These are phyloP conservation scores for Candidula unifasciata DNA, from an alignment of 2,888 invertebrate genomes.

Conservation along the genomic window DNA sequence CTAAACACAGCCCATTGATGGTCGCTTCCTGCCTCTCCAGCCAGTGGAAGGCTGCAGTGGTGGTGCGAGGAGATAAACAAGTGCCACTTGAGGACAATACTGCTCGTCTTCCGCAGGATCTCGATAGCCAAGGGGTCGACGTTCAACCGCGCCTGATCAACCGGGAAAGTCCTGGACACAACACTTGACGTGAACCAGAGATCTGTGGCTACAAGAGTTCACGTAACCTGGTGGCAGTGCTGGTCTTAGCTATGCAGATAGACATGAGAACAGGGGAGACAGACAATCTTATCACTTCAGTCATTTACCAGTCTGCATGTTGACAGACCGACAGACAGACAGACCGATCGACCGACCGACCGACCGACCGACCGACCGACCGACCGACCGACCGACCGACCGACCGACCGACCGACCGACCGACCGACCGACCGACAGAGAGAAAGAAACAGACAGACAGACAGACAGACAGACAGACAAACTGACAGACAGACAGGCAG, in stretches of 20 bases:
- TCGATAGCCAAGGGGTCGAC: constrained; percentile 35
- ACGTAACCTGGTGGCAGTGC: no score
- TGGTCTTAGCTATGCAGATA: no score
- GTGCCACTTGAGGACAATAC: constrained; percentile 35
- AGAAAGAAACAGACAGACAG: not conserved
- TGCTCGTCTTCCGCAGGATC: constrained; percentile 31
- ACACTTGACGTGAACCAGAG: not conserved
- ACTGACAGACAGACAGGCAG: not conserved
- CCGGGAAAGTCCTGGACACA: not conserved
- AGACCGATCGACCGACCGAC: no score
- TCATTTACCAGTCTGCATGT: no score
- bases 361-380: no score
- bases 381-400: no score
- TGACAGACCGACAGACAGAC: no score
- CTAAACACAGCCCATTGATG: not conserved
- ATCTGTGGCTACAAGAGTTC: not conserved
- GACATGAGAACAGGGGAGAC: no score
- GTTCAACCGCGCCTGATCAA: constrained; percentile 40
- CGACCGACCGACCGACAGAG: no score
- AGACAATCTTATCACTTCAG: no score
- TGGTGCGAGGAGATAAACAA: constrained; percentile 7
- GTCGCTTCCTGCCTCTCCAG: not conserved
- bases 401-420: no score
- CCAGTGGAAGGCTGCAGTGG: not conserved
- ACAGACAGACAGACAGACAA: not conserved